phyloP scores from a whole-genome alignment of 2,888 invertebrate species.

The Heliconius aoede region DNA sequence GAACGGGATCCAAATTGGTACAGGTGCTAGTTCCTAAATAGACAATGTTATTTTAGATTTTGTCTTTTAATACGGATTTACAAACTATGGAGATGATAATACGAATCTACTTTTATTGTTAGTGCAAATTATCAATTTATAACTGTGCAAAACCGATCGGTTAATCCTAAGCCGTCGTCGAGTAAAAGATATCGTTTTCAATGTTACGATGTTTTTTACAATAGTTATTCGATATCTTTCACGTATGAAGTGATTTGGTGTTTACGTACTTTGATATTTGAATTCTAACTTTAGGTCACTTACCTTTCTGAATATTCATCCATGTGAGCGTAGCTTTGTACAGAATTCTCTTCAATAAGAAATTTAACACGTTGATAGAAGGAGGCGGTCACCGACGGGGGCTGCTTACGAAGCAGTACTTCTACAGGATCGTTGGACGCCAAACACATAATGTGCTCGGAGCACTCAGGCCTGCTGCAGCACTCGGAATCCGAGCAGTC shows the following conservation, averaged over 20 bases:
- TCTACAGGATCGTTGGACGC: constrained; percentile 98
- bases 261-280: constrained; percentile 56
- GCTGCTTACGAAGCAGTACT: constrained; percentile 97
- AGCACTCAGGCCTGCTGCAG: constrained; percentile 94
- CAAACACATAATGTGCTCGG: constrained; percentile 96
- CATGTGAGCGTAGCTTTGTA: constrained; percentile 98
- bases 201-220: constrained; percentile 36
- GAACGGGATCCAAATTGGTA: constrained; percentile 75
- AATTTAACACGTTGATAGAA: constrained; percentile 99
- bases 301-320: constrained; percentile 99
- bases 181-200: constrained; percentile 69
- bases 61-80: constrained; percentile 60
- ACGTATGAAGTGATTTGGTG: constrained; percentile 77
- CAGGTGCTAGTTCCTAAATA: constrained; percentile 78
- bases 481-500: constrained; percentile 99
- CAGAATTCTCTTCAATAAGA: constrained; percentile 98
- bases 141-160: constrained; percentile 73
- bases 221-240: constrained; percentile 68
- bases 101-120: constrained; percentile 77
- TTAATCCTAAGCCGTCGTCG: constrained; percentile 69
- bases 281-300: constrained; percentile 71
- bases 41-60: constrained; percentile 48
- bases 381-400: constrained; percentile 97
- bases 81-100: constrained; percentile 75
- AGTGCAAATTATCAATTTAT: constrained; percentile 77